Conservation (phyloP, 92 coral and sea anemone genomes). For the Blastomussa wellsi region DNA sequence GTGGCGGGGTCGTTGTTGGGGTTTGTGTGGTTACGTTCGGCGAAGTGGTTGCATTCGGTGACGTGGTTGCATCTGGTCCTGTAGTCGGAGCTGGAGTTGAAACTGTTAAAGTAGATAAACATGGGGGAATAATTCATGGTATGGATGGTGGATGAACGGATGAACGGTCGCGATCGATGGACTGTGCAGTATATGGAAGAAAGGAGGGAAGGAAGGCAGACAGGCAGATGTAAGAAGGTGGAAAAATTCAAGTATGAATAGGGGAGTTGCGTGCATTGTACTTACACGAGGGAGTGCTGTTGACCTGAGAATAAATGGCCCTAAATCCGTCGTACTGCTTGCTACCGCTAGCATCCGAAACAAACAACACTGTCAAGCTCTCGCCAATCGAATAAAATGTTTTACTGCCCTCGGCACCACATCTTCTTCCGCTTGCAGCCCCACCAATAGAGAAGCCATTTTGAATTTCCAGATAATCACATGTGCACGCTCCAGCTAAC, state of each 20-base stretch:
- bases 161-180: no score
- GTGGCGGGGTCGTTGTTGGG: conserved; percentile 2
- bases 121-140: neutral
- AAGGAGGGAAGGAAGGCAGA: neutral
- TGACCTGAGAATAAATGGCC: neutral
- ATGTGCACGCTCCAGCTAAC: neutral
- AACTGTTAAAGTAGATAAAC: neutral
- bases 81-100: neutral
- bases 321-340: neutral
- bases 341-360: neutral
- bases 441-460: neutral
- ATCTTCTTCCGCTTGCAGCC: neutral
- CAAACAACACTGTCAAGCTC: conserved; percentile 12
- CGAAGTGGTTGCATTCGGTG: no score
- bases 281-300: conserved; percentile 23
- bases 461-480: conserved; percentile 24
- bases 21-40: no score
- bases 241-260: neutral
- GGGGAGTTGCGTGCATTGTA: neutral
- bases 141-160: neutral
- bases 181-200: no score
- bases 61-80: no score
- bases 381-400: neutral
- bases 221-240: neutral
- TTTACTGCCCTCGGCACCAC: neutral